These are phyloP conservation scores for Gymnodraco acuticeps DNA, from an alignment of 2,797 vertebrate genomes.

Conservation along the genomic window DNA sequence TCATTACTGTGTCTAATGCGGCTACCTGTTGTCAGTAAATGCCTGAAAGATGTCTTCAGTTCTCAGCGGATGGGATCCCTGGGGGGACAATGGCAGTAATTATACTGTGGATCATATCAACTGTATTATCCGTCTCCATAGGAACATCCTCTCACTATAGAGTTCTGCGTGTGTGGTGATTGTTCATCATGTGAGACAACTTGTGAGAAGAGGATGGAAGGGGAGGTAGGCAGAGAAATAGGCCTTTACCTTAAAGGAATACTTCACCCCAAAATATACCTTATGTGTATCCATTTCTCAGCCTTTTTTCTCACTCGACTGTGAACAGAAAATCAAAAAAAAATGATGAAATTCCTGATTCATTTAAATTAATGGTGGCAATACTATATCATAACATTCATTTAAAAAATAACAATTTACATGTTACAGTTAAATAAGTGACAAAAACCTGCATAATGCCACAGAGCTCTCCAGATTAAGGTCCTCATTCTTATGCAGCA, in stretches of 20 bases:
- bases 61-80: conserved; percentile 38
- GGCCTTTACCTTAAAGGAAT: neutral
- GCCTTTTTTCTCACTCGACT: too few species aligned
- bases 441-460: neutral
- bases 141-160: conserved; percentile 59
- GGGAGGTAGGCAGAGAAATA: neutral
- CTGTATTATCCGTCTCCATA: conserved; percentile 72
- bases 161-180: conserved; percentile 9
- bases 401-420: too few species aligned
- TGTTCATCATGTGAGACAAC: conserved; percentile 41
- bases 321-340: too few species aligned
- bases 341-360: too few species aligned
- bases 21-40: neutral
- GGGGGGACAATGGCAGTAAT: conserved; percentile 59
- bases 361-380: too few species aligned
- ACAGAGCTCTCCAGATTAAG: neutral
- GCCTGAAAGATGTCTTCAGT: conserved; percentile 25
- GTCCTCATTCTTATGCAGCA: neutral
- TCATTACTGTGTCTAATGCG: neutral
- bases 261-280: too few species aligned
- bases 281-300: too few species aligned
- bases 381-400: too few species aligned
- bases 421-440: neutral
- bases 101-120: conserved; percentile 64
- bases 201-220: conserved; percentile 11